These are phyloP conservation scores for Cygnus olor DNA, from an alignment of 2,797 vertebrate genomes.

Conservation along the genomic window DNA sequence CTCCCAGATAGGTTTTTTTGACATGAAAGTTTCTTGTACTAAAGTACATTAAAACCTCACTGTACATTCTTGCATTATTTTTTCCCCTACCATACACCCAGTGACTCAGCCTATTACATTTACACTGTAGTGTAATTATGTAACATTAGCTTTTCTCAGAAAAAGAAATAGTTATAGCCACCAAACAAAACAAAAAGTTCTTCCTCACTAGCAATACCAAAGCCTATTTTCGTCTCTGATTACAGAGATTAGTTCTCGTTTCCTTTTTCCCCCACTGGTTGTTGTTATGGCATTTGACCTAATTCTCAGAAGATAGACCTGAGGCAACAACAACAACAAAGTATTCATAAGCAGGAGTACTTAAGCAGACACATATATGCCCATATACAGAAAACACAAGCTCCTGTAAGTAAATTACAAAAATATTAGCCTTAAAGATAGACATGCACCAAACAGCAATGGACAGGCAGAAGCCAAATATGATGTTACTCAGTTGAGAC, in stretches of 20 bases:
- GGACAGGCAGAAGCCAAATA: background rate
- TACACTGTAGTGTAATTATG: background rate
- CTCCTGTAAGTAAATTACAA: background rate
- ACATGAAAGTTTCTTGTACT: background rate
- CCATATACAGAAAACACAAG: background rate
- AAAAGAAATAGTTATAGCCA: background rate
- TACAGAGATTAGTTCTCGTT: background rate
- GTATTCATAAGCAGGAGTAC: background rate
- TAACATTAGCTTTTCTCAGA: background rate
- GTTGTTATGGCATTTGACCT: background rate
- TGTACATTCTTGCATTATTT: background rate
- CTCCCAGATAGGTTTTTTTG: background rate
- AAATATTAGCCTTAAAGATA: background rate
- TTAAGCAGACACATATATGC: background rate
- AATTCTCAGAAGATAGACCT: background rate
- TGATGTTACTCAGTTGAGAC: rapidly evolving
- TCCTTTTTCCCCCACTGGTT: background rate
- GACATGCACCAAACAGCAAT: background rate
- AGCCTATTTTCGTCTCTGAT: background rate
- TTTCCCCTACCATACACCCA: background rate
- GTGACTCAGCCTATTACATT: background rate
- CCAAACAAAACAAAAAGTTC: background rate
- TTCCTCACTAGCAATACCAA: background rate
- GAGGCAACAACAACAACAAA: background rate
- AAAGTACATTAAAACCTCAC: background rate